Evolutionary conservation across 2,797 vertebrate species (phyloP), one percentile per base, ranked within the genome.

Genomic region (Coregonus suidteri): DNA sequence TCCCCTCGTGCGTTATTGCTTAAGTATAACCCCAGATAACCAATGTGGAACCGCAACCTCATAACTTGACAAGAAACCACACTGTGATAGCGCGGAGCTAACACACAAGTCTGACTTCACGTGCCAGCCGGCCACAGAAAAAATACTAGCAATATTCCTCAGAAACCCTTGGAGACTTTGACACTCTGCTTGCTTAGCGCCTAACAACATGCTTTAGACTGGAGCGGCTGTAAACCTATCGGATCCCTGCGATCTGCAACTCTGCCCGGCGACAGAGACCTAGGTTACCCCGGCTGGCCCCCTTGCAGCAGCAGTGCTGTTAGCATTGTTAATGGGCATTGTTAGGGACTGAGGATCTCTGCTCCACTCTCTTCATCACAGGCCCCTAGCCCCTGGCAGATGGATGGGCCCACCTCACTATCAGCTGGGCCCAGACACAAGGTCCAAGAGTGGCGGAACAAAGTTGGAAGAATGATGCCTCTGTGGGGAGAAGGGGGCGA

Each of bases 311-410:
- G 88, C 87, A 88, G 81, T 41, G 83, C 91, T 93, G 91, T 92
- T 93, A 93, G 93, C 90, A 91, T 94, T 94, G 91, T 94, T 94
- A 94, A 93, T 93, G 91, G 89, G 91, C 83, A 94, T 95, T 95
- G 94, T 94, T 94, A 93, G 41, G 92, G 93, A 94, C 94, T 91
- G 92, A 92, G 92, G 93, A 93, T 92, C 94, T 94, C 91, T 93
- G 92, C 91, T 91, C 93, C 88, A 80, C 88, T 90, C 86, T 91
- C 87, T 91, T 91, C 90, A 91, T 89, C 88, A 66, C 25, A 20
- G 25, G 6, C 64, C 4, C 64, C 64, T 13, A 3, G 14, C 64
- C 64, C 64, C 90, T 88, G 85, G 92, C 94, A 95, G 93, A 95
- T 95, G 94, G 94, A 94, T 94, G 91, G 93, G 90, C 93, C 91